Evolutionary conservation across 2,113 vertebrate species (phyloP).

Genomic region (Serinus canaria): DNA sequence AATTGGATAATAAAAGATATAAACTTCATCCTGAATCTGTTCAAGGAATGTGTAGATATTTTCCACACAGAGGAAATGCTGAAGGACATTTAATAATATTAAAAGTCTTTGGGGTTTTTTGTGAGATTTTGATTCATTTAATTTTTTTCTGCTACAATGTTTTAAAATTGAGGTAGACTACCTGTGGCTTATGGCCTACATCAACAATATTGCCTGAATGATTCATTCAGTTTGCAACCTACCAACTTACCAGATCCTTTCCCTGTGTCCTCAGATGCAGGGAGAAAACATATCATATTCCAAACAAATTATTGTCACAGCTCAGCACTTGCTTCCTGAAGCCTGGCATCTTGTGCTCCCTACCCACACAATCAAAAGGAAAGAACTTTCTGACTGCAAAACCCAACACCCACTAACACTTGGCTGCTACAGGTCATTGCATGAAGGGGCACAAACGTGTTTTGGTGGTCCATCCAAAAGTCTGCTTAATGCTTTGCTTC

Average conservation of each 20-base stretch:
- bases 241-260: background rate
- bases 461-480: background rate
- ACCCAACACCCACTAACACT: rapidly evolving
- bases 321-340: background rate
- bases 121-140: background rate
- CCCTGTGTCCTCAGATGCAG: background rate
- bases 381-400: background rate
- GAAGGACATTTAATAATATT: background rate
- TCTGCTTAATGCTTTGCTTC: background rate
- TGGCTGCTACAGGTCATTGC: background rate
- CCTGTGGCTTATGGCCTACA: background rate
- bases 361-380: background rate
- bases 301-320: background rate
- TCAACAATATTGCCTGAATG: background rate
- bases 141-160: background rate
- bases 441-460: background rate
- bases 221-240: background rate
- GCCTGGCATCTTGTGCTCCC: background rate
- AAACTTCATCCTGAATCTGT: background rate
- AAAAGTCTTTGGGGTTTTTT: background rate
- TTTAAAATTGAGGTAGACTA: background rate
- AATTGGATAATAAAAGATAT: background rate
- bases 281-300: background rate
- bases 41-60: background rate
- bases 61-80: background rate